Evolutionary conservation across 2,113 vertebrate genomes (phyloP).

Genomic region (Opisthocomus hoazin): DNA sequence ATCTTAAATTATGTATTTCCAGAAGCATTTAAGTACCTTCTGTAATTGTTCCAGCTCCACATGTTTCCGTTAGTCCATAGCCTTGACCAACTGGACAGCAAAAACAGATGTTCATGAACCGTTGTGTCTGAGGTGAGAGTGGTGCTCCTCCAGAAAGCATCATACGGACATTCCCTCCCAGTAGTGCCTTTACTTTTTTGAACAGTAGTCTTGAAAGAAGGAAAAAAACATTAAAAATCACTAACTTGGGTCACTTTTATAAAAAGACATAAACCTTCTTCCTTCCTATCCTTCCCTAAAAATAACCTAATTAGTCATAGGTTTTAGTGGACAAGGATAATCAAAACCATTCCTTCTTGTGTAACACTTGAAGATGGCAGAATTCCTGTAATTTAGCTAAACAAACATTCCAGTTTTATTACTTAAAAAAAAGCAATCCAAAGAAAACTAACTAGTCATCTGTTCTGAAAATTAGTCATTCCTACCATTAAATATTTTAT

Average conservation of each 20-base stretch:
- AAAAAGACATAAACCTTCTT: background rate
- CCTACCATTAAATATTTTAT: background rate
- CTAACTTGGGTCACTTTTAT: background rate
- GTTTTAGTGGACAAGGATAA: background rate
- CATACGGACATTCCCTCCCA: constrained; percentile 90
- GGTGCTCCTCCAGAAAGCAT: constrained; percentile 95
- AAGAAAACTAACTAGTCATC: background rate
- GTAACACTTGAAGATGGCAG: background rate
- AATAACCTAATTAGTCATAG: background rate
- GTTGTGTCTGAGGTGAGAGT: constrained; percentile 87
- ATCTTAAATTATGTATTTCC: background rate
- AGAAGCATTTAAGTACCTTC: constrained; percentile 73
- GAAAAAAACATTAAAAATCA: background rate
- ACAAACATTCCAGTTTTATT: background rate
- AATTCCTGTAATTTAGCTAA: background rate
- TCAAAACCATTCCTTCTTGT: background rate
- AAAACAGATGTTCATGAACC: constrained; percentile 98
- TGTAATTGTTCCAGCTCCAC: constrained; percentile 93
- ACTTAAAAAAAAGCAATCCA: background rate
- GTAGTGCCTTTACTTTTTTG: constrained; percentile 85
- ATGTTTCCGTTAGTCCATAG: constrained; percentile 95
- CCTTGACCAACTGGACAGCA: constrained; percentile 94
- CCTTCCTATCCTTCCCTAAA: background rate
- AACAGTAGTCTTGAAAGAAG: constrained; percentile 81
- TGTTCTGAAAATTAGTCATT: background rate